phyloP scores from a whole-genome alignment of 2,888 invertebrate species.

The Macrosiphum euphorbiae region DNA sequence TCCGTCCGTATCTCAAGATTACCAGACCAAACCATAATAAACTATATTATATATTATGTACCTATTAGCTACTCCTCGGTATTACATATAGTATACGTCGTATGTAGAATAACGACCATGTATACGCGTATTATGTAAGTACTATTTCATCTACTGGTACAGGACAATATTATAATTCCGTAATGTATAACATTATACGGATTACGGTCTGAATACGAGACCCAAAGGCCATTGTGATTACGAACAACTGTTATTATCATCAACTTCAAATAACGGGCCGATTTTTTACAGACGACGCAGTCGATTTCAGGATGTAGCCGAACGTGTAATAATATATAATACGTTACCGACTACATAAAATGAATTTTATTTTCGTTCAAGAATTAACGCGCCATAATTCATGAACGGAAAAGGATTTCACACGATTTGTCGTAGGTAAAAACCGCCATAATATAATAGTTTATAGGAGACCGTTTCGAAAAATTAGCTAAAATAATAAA shows the following conservation, averaged over 20 bases:
- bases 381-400: not conserved
- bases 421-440: not conserved
- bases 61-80: not conserved
- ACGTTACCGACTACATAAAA: not conserved
- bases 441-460: not conserved
- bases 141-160: not conserved
- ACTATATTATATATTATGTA: not conserved
- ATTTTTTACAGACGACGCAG: not conserved
- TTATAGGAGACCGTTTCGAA: not conserved
- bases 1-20: not conserved
- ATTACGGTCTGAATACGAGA: not conserved
- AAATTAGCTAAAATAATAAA: not conserved
- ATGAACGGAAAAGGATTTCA: not conserved
- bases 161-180: not conserved
- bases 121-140: not conserved
- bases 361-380: not conserved
- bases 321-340: no score
- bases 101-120: constrained; percentile 3
- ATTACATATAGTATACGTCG: not conserved
- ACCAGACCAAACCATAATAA: not conserved
- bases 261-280: not conserved
- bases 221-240: constrained; percentile 24
- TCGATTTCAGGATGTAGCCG: not conserved
- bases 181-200: not conserved
- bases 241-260: constrained; percentile 7